A percentile compares a stretch with the other conserved stretches of the same genome.
Conservation (phyloP, 2,888 invertebrate genomes). For the Andricus curvator region DNA sequence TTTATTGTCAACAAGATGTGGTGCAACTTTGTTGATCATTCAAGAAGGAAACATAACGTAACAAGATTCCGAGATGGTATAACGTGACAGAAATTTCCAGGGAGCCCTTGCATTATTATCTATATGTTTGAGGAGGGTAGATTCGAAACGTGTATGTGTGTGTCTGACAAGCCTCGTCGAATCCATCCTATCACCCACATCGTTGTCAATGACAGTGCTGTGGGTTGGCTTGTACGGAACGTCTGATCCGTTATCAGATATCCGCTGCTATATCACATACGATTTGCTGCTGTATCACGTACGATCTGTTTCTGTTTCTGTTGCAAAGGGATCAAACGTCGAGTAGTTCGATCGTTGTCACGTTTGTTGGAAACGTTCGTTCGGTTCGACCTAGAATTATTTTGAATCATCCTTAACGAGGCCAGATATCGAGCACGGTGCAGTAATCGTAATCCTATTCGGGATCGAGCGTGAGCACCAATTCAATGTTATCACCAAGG, state of each 20-base stretch:
- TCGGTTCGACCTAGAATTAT: slow-evolving; percentile 59
- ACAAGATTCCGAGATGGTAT: no score
- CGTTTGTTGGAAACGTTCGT: slow-evolving; percentile 58
- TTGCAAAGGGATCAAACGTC: slow-evolving; percentile 41
- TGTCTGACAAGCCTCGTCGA: slow-evolving; percentile 51
- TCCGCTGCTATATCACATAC: slow-evolving; percentile 11
- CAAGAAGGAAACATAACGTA: no score
- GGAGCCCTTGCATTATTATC: not conserved
- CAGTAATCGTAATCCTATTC: not conserved
- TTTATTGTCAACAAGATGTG: no score
- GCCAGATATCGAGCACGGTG: slow-evolving; percentile 46
- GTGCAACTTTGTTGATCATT: no score
- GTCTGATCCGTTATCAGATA: slow-evolving; percentile 40
- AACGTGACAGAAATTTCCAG: not conserved
- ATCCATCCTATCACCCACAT: slow-evolving; percentile 48
- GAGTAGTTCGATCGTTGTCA: slow-evolving; percentile 46
- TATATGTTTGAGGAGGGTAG: slow-evolving; percentile 49
- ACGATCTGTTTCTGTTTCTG: slow-evolving; percentile 21
- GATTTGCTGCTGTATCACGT: slow-evolving; percentile 34
- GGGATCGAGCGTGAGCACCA: not conserved
- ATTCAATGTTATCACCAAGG: not conserved
- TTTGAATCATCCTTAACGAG: slow-evolving; percentile 63
- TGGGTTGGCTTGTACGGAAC: slow-evolving; percentile 52
- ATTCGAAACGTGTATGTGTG: slow-evolving; percentile 57
- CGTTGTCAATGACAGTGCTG: slow-evolving; percentile 48